Conservation (phyloP, 2,113 vertebrate genomes). For the Halcyon malimbica region DNA sequence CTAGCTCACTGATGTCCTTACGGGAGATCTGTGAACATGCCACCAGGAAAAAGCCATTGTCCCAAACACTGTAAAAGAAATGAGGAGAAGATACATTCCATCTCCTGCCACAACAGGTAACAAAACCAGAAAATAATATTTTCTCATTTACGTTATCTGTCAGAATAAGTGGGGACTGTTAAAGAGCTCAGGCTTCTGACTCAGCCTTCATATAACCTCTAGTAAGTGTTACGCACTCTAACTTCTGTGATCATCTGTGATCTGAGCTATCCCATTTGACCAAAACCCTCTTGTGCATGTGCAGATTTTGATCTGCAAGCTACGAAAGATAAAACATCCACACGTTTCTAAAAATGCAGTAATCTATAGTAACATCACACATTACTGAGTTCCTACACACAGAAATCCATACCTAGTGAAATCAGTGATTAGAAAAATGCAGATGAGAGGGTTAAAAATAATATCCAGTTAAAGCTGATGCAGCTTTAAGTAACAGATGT, state of each 20-base stretch:
- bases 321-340: background rate
- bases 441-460: background rate
- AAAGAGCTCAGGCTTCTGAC: background rate
- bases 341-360: background rate
- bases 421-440: background rate
- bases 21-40: background rate
- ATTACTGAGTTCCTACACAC: background rate
- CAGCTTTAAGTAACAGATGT: slow-evolving; percentile 17
- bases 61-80: background rate
- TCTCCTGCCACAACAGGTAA: background rate
- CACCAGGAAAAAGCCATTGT: background rate
- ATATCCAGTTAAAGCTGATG: background rate
- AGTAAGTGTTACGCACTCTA: background rate
- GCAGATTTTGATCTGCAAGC: background rate
- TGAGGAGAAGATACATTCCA: background rate
- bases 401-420: slow-evolving; percentile 29
- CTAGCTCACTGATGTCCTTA: background rate
- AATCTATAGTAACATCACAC: background rate
- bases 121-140: background rate
- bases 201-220: background rate
- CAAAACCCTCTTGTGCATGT: background rate
- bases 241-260: background rate
- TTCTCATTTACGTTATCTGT: background rate
- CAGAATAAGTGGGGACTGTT: background rate
- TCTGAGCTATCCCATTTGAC: background rate